phyloP scores from a whole-genome alignment of 2,113 vertebrate species.

The Piaya cayana region DNA sequence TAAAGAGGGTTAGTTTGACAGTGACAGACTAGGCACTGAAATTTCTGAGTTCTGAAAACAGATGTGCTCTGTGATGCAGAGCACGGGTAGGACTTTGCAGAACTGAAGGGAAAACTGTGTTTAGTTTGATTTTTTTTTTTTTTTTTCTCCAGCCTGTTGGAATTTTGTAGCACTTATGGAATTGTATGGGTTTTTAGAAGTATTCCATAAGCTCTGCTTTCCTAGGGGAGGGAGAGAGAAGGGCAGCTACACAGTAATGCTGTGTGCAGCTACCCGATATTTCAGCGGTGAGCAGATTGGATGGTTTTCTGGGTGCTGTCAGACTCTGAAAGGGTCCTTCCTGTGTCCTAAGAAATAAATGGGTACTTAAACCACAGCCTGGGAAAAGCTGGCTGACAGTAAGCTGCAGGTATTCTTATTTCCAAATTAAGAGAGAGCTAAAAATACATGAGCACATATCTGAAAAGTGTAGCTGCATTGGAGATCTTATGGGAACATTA shows the following conservation, averaged over 20 bases:
- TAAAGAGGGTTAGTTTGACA: conserved; percentile 36
- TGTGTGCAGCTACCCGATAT: neutral
- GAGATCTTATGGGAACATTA: neutral
- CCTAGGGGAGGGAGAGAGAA: neutral
- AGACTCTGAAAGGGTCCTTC: neutral
- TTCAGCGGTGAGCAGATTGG: neutral
- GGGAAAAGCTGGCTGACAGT: neutral
- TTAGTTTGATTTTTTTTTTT: neutral
- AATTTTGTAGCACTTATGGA: neutral
- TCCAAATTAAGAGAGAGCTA: conserved; percentile 21
- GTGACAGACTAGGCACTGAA: conserved; percentile 26
- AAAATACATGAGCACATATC: neutral
- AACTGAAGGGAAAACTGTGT: neutral
- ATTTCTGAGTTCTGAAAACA: neutral
- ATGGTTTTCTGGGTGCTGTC: conserved; percentile 3
- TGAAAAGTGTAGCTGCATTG: neutral
- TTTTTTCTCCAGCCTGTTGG: neutral
- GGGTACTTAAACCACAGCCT: neutral
- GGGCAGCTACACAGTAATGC: neutral
- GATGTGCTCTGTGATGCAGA: conserved; percentile 31
- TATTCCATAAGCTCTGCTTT: neutral
- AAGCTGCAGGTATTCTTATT: conserved; percentile 25
- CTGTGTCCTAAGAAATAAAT: neutral
- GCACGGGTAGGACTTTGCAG: neutral
- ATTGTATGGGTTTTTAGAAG: neutral